A percentile compares a stretch with the other conserved stretches of the same genome.
phyloP scores from a whole-genome alignment of 2,888 invertebrate species.

The Bellardia pandia region DNA sequence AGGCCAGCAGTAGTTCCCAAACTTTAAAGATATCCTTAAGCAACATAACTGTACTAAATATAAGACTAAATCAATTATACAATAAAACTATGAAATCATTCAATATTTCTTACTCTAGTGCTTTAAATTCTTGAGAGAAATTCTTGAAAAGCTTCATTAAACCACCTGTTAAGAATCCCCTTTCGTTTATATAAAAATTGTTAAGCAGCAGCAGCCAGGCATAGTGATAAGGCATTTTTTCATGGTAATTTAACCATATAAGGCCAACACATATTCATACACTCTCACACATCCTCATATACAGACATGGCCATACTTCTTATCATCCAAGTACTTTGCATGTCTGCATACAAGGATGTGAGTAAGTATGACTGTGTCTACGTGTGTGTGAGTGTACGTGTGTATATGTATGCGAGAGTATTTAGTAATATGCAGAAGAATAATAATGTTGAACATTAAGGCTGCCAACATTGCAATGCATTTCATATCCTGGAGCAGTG shows the following conservation, averaged over 20 bases:
- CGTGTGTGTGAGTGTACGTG: neutral
- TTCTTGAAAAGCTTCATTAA: neutral
- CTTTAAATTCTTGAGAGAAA: too few species aligned
- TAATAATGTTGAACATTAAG: slow-evolving; percentile 58
- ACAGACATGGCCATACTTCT: slow-evolving; percentile 46
- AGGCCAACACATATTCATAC: slow-evolving; percentile 24
- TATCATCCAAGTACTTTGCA: slow-evolving; percentile 58
- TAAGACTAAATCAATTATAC: too few species aligned
- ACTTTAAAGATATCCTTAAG: neutral
- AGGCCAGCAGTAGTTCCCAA: slow-evolving; percentile 16
- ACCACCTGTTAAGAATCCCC: slow-evolving; percentile 12
- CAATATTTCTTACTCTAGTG: too few species aligned
- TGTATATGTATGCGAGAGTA: neutral
- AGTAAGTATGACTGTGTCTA: neutral
- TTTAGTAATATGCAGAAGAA: slow-evolving; percentile 53
- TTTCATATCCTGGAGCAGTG: slow-evolving; percentile 70
- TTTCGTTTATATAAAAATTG: neutral
- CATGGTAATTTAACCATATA: slow-evolving; percentile 57
- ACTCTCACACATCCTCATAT: neutral
- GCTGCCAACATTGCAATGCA: slow-evolving; percentile 65
- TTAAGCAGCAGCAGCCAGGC: slow-evolving; percentile 28
- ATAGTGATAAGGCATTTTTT: slow-evolving; percentile 73
- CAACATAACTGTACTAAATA: too few species aligned
- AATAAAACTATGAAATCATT: too few species aligned
- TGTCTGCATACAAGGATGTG: slow-evolving; percentile 52